A percentile compares a stretch with the other conserved stretches of the same genome.
Evolutionary conservation across 2,113 vertebrate species (phyloP).

Genomic region (Pitta sordida): DNA sequence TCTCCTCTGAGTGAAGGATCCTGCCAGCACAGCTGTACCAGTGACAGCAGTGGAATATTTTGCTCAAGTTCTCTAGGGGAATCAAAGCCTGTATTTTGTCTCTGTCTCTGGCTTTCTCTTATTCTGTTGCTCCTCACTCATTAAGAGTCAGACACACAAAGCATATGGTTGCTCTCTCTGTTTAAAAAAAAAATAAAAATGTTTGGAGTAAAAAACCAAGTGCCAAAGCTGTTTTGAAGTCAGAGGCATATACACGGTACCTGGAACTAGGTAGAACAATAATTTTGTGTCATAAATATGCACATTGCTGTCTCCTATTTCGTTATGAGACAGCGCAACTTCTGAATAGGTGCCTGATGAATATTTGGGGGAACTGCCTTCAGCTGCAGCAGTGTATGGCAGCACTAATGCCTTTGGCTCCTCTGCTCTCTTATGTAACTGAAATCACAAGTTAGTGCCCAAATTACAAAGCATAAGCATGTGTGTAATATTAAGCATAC

Average conservation of each 20-base stretch:
- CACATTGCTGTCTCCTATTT: neutral
- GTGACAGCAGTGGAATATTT: slow-evolving; percentile 63
- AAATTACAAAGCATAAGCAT: slow-evolving; percentile 2
- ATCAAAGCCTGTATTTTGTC: slow-evolving; percentile 47
- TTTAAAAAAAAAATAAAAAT: neutral
- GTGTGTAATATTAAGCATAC: neutral
- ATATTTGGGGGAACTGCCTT: neutral
- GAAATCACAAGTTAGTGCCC: neutral
- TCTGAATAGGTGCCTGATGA: neutral
- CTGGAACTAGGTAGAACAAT: neutral
- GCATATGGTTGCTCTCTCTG: neutral
- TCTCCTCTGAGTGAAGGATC: neutral
- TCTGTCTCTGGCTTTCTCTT: neutral
- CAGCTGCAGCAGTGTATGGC: neutral
- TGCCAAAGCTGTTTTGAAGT: slow-evolving; percentile 22
- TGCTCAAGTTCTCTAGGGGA: slow-evolving; percentile 56
- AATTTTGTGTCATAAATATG: slow-evolving; percentile 3
- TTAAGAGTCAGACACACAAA: neutral
- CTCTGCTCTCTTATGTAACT: neutral
- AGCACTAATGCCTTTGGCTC: neutral
- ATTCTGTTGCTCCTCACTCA: neutral
- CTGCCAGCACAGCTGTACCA: slow-evolving; percentile 61
- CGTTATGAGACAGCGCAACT: neutral
- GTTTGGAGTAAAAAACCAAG: neutral
- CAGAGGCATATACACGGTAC: slow-evolving; percentile 7